Evolutionary conservation across 2,113 vertebrate genomes (phyloP).

Genomic region (Vidua macroura): DNA sequence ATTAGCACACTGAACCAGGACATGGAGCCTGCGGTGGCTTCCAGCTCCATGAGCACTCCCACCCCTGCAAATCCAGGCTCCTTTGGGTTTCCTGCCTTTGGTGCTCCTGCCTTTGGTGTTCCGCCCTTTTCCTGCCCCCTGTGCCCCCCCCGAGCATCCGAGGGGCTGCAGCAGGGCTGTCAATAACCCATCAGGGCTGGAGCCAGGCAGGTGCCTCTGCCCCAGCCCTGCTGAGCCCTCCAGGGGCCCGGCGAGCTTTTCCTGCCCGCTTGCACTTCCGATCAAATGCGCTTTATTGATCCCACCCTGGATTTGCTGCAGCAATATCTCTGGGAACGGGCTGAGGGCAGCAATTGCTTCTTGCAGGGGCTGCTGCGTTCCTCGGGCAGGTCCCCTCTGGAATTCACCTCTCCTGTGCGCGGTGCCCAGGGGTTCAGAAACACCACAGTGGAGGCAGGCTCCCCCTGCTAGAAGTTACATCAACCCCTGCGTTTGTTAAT

Average conservation of each 20-base stretch:
- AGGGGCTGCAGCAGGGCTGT: not conserved
- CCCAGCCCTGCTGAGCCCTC: not conserved
- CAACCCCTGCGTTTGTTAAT: not conserved
- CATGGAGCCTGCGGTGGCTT: not conserved
- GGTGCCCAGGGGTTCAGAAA: not conserved
- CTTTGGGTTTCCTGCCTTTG: not conserved
- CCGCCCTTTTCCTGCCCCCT: accelerated
- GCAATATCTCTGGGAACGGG: not conserved
- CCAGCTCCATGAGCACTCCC: not conserved
- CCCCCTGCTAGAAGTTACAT: not conserved
- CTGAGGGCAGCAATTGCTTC: not conserved
- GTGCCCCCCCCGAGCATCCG: not conserved
- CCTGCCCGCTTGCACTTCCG: not conserved
- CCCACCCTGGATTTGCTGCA: not conserved
- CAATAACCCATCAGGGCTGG: not conserved
- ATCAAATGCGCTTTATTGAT: not conserved
- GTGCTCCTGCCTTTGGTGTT: not conserved
- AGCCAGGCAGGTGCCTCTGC: not conserved
- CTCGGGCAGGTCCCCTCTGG: not conserved
- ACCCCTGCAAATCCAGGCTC: not conserved
- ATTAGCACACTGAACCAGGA: not conserved
- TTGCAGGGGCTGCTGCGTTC: not conserved
- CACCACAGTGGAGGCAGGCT: not conserved
- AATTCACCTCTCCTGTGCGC: not conserved
- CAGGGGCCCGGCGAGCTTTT: not conserved